These are phyloP conservation scores for Microhierax caerulescens DNA, from an alignment of 2,797 vertebrate species.

Conservation along the genomic window DNA sequence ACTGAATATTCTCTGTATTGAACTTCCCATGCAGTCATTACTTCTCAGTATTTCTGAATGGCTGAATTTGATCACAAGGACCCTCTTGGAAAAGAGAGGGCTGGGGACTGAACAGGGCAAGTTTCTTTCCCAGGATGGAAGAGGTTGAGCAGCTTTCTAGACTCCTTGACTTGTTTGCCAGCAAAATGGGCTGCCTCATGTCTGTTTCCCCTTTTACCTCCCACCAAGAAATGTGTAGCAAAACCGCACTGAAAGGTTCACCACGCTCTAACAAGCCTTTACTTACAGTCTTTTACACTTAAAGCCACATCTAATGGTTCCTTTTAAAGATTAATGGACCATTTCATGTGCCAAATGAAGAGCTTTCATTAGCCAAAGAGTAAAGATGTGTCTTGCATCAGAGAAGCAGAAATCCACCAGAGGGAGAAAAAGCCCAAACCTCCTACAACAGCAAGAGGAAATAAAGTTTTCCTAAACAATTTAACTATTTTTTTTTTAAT, in stretches of 20 bases:
- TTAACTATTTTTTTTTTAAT: background rate
- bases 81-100: background rate
- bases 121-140: background rate
- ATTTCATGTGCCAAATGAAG: background rate
- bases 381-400: background rate
- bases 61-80: background rate
- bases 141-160: background rate
- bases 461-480: background rate
- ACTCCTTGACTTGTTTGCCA: background rate
- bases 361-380: background rate
- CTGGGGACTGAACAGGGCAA: background rate
- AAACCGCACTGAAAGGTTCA: background rate
- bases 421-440: background rate
- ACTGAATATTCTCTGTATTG: background rate
- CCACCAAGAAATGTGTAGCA: background rate
- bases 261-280: background rate
- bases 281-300: background rate
- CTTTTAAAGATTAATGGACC: background rate
- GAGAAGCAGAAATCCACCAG: background rate
- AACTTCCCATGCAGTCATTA: background rate
- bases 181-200: background rate
- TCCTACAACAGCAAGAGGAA: background rate
- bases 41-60: background rate
- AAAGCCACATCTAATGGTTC: background rate
- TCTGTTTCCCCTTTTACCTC: background rate